A percentile compares a stretch with the other conserved stretches of the same genome.
These are phyloP conservation scores for Bergia sp. DNA, from an alignment of 92 coral and sea anemone genomes.

Conservation along the genomic window DNA sequence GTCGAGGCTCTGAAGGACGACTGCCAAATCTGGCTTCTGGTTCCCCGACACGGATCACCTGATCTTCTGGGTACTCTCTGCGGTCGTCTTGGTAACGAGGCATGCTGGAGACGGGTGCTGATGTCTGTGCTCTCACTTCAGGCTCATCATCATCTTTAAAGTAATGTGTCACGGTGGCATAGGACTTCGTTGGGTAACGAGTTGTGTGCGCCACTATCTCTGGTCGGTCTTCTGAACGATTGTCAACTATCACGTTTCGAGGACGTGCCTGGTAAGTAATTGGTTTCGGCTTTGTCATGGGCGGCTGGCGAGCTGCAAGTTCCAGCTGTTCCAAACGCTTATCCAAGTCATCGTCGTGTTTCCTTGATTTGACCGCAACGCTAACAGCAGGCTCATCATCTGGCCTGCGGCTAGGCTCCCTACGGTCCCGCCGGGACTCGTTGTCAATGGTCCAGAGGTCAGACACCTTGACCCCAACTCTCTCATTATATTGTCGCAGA, in stretches of 20 bases:
- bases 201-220: constrained; percentile 67
- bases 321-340: constrained; percentile 70
- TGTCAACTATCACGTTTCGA: constrained; percentile 75
- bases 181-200: constrained; percentile 63
- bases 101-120: constrained; percentile 13
- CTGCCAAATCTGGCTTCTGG: constrained; percentile 56
- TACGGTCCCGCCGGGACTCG: constrained; percentile 74
- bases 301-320: constrained; percentile 56
- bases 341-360: constrained; percentile 63
- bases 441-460: constrained; percentile 91
- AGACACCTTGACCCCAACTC: constrained; percentile 91
- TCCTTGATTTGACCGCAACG: constrained; percentile 58
- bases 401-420: constrained; percentile 53
- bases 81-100: constrained; percentile 28
- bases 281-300: constrained; percentile 60
- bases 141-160: constrained; percentile 18
- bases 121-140: constrained; percentile 25
- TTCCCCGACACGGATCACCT: constrained; percentile 39
- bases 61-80: constrained; percentile 68
- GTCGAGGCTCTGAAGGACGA: constrained; percentile 55
- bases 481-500: constrained; percentile 68
- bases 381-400: constrained; percentile 71
- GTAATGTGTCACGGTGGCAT: constrained; percentile 49
- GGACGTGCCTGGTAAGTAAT: constrained; percentile 61
- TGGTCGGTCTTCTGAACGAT: constrained; percentile 60